Evolutionary conservation across 1,140 invertebrate species (phyloP).

Genomic region (Halesus radiatus): DNA sequence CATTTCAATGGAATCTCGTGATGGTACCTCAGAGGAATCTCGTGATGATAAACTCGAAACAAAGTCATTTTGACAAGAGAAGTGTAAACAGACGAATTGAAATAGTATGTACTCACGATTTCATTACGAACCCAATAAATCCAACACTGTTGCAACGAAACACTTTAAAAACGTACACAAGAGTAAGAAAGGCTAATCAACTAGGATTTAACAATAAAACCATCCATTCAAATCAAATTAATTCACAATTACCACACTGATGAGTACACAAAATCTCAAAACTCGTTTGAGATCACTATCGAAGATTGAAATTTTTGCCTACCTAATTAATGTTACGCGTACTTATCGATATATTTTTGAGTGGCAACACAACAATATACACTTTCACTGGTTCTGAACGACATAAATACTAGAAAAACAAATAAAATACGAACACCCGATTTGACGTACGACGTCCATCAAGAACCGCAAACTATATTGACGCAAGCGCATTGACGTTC

Average conservation of each 20-base stretch:
- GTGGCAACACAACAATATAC: background rate
- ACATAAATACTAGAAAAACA: conserved; percentile 41
- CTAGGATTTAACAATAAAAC: conserved; percentile 20
- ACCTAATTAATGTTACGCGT: background rate
- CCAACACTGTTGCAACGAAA: background rate
- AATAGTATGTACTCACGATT: conserved; percentile 21
- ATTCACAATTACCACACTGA: conserved; percentile 38
- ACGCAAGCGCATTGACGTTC: conserved; percentile 39
- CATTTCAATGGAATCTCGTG: background rate
- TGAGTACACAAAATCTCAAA: conserved; percentile 26
- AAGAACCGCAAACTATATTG: conserved; percentile 13
- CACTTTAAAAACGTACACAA: conserved; percentile 20
- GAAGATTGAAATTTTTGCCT: conserved; percentile 22
- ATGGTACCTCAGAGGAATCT: background rate
- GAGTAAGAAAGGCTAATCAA: conserved; percentile 10
- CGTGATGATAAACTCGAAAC: background rate
- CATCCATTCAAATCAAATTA: conserved; percentile 20
- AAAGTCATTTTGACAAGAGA: conserved; percentile 16
- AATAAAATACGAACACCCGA: conserved; percentile 30
- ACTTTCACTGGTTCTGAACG: conserved; percentile 40
- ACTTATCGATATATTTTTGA: background rate
- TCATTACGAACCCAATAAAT: conserved; percentile 12
- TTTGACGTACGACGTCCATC: conserved; percentile 21
- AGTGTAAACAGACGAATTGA: conserved; percentile 14
- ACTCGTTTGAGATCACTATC: conserved; percentile 23